Base-by-base conservation (phyloP, 2,888 invertebrate genomes). In the Cephonodes hylas region DNA sequence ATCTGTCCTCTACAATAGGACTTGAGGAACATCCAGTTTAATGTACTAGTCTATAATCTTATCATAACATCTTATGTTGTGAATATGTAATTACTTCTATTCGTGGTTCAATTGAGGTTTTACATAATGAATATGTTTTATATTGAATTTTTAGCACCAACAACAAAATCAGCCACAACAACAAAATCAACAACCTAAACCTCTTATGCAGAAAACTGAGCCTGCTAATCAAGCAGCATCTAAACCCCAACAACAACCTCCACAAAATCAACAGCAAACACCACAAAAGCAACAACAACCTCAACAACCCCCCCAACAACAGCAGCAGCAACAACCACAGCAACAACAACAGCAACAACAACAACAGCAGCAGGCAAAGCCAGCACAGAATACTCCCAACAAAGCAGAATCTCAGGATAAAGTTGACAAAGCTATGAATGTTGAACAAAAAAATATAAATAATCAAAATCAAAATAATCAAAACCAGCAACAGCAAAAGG, bases 381-480 rank as follows among this genome's bases (percentile, higher is more conserved):
- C 80, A 23, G 63, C 60, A 0, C 77, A 76, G 59, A 81, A 68
- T 71, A 66, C 64, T 20, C 77, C 74, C 46, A 42, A 70, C 0
- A 85, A 84, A 63, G 67, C 64, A 31, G 80, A 79, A 6, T 70
- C 84, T 1, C 76, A 80, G 61, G 89, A 89, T 61, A 81, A 80
- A 64, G 83, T 86, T 65, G 89, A 89, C 67, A 86, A 87, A 62
- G 74, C 79, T 64, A 65, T 71, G 18, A 73, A 73, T 70, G 75
- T 70, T 68, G 84, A 87, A 60, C 80, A 77, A 23, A 81, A 84
- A 60, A 81, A 72, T 60, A 79, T 77, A 64, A 82, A 77, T 59
- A 62, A 70, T 56, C 65, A 66, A 25, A 63, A 46, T 60, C 58
- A 18, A 15, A 42, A 59, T 25, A 65, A 62, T 56, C 66, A 70